phyloP scores from a whole-genome alignment of 2,888 invertebrate species.

The Aproaerema taeniolella region DNA sequence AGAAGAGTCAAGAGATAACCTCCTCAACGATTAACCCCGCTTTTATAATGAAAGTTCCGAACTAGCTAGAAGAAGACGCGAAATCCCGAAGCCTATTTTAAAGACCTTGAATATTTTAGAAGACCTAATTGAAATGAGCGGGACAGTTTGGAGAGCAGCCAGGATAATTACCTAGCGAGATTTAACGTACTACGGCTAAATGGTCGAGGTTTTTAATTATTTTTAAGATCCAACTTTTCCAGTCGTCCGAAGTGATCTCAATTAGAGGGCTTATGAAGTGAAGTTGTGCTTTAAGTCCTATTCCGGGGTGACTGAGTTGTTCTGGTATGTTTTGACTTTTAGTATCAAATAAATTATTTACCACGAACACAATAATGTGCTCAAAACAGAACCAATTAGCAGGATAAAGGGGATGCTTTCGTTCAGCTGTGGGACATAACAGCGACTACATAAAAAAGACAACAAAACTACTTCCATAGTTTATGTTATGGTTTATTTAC shows the following conservation, averaged over 20 bases:
- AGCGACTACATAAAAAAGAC: no score
- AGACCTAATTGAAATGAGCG: conserved; percentile 75
- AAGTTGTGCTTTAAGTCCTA: no score
- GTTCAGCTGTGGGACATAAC: no score
- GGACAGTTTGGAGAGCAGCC: conserved; percentile 76
- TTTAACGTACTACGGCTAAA: conserved; percentile 70
- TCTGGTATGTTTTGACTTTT: no score
- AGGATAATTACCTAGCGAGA: conserved; percentile 76
- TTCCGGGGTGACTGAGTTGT: no score
- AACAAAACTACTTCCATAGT: no score
- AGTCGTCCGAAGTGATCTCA: conserved; percentile 26
- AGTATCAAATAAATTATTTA: no score
- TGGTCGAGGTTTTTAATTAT: conserved; percentile 47
- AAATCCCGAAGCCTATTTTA: conserved; percentile 72
- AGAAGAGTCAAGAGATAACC: no score
- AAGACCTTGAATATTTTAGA: conserved; percentile 78
- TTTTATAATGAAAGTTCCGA: conserved; percentile 9
- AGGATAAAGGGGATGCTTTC: no score
- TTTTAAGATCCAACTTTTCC: conserved; percentile 34
- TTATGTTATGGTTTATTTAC: no score
- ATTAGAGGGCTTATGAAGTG: conserved; percentile 25
- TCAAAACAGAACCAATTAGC: no score
- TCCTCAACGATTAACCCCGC: conserved; percentile 68
- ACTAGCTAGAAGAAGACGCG: conserved; percentile 27
- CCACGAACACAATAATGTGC: no score